Evolutionary conservation across 2,888 invertebrate species (phyloP).

Genomic region (Podabrus alpinus): DNA sequence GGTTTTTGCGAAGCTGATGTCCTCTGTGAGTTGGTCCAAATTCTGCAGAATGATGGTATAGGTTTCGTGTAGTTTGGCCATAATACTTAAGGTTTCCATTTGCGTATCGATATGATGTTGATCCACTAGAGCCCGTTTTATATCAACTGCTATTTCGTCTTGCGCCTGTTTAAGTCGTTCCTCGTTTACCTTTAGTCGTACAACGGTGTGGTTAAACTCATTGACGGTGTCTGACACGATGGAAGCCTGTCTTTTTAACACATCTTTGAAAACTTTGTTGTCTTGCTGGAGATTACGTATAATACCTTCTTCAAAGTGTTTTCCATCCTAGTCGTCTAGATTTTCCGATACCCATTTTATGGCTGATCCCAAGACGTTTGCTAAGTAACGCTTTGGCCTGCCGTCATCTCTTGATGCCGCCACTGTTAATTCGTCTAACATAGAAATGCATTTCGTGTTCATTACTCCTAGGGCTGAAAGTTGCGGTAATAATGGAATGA

Average conservation of each 20-base stretch:
- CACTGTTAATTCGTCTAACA: too few species aligned
- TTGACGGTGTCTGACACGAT: neutral
- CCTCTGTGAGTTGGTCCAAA: neutral
- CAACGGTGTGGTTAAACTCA: neutral
- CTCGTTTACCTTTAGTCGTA: neutral
- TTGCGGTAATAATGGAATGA: too few species aligned
- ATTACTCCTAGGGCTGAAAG: too few species aligned
- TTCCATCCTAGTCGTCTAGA: neutral
- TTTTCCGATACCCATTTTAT: neutral
- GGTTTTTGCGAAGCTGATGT: neutral
- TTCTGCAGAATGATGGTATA: neutral
- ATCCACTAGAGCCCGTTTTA: neutral
- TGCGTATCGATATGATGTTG: neutral
- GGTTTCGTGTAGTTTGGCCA: neutral
- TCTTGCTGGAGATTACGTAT: neutral
- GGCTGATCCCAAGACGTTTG: neutral
- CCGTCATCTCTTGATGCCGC: neutral
- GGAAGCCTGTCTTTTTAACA: neutral
- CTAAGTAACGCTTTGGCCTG: neutral
- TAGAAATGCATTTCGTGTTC: too few species aligned
- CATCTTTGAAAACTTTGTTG: neutral
- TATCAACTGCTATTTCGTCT: neutral
- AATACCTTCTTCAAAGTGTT: neutral
- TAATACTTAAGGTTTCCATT: neutral
- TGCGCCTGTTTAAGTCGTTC: neutral